Evolutionary conservation across 1,140 invertebrate species (phyloP).

Genomic region (Copidosoma floridanum): DNA sequence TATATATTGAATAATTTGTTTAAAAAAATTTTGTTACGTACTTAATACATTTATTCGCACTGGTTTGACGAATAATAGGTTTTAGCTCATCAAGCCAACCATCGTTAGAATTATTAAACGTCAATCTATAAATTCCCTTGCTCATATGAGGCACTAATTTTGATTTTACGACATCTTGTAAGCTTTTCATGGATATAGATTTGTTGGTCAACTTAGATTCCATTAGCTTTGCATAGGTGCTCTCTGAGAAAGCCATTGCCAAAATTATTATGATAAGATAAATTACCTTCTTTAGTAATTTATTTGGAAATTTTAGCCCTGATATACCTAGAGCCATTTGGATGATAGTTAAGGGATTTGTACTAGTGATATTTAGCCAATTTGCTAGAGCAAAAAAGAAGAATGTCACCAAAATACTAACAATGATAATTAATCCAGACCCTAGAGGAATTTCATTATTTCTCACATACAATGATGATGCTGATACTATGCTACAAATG

Average conservation of each 20-base stretch:
- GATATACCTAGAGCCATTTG: not conserved
- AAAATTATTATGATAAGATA: not conserved
- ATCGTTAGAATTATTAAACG: too few relatives aligned
- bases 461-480: not conserved
- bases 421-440: not conserved
- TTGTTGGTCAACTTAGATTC: not conserved
- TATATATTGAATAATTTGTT: too few relatives aligned
- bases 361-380: not conserved
- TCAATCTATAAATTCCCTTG: not conserved
- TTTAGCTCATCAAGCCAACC: too few relatives aligned
- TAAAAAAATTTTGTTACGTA: too few relatives aligned
- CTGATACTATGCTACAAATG: not conserved
- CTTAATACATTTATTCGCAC: not conserved
- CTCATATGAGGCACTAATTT: not conserved
- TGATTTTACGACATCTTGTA: not conserved
- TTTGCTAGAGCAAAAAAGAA: not conserved
- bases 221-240: slow-evolving; percentile 1
- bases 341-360: not conserved
- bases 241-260: not conserved
- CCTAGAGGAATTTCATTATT: not conserved
- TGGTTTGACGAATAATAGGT: too few relatives aligned
- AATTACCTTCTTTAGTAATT: not conserved
- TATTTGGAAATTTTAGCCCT: not conserved
- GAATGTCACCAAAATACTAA: too few relatives aligned
- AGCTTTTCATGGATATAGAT: not conserved